Percentiles rank a stretch among this genome's conserved stretches.
Conservation (phyloP, 2,113 vertebrate genomes). For the Nothocercus nigrocapillus region DNA sequence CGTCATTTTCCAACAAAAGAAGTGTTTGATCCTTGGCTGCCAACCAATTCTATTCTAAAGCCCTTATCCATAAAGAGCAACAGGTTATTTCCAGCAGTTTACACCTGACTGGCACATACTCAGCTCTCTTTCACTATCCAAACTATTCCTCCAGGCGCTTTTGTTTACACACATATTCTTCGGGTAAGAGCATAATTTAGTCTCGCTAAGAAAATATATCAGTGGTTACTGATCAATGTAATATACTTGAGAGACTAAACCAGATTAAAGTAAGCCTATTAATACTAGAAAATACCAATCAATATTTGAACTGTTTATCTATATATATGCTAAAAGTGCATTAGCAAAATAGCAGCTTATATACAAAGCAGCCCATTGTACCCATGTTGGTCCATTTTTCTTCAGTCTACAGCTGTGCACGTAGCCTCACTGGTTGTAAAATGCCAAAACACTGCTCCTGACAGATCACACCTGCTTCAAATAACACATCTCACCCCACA, state of each 20-base stretch:
- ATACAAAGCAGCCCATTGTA: constrained; percentile 69
- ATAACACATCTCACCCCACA: constrained; percentile 69
- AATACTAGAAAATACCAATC: constrained; percentile 54
- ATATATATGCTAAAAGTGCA: constrained; percentile 59
- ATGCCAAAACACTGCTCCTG: constrained; percentile 76
- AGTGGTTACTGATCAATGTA: constrained; percentile 55
- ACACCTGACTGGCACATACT: constrained; percentile 61
- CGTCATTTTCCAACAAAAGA: constrained; percentile 58
- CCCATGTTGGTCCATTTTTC: constrained; percentile 35
- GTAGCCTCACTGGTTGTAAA: constrained; percentile 54
- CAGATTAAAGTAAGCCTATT: constrained; percentile 56
- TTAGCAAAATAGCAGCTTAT: constrained; percentile 65
- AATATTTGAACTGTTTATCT: constrained; percentile 70
- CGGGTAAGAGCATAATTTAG: constrained; percentile 55
- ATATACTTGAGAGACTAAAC: constrained; percentile 59
- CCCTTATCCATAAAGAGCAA: constrained; percentile 45
- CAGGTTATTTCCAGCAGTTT: constrained; percentile 68
- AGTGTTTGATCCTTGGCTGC: constrained; percentile 18
- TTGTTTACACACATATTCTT: constrained; percentile 47
- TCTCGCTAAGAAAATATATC: constrained; percentile 55
- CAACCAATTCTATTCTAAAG: background rate
- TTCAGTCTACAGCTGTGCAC: constrained; percentile 68
- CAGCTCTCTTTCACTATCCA: constrained; percentile 28
- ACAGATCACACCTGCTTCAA: constrained; percentile 72
- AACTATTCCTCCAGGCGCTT: constrained; percentile 39